Evolutionary conservation across 2,113 vertebrate genomes (phyloP), one percentile per base, ranked within the genome.

Genomic region (Loxodonta africana): DNA sequence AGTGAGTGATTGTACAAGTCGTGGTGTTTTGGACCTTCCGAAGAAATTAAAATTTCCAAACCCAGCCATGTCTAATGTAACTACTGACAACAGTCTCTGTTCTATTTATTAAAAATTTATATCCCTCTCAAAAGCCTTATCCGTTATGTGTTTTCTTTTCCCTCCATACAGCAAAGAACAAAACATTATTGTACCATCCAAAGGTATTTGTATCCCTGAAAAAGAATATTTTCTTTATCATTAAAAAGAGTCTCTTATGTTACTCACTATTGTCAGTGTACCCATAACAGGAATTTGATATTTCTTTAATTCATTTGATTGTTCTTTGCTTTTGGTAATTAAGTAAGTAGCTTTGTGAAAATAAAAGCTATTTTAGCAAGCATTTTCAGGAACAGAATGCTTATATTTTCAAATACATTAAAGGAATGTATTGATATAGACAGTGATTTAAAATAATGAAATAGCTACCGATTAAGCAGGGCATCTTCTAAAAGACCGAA

Each of bases 251-350:
- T 7, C 53, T 95, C 82, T 88, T 53, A 92, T 23, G 10, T 81
- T 33, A 89, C 63, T 86, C 65, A 90, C 69, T 89, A 41, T 51
- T 92, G 80, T 95, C 37, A 85, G 30, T 71, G 44, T 84, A 20
- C 25, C 44, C 84, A 37, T 44, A 83, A 57, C 7, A 77, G 41
- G 12, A 69, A 80, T 9, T 83, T 93, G 65, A 12, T 82, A 94
- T 85, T 78, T 82, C 71, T 84, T 96, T 94, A 95, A 95, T 88
- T 96, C 10, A 28, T 77, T 94, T 88, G 8, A 92, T 82, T 96
- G 94, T 41, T 17, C 69, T 94, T 80, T 57, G 57, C 23, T 95
- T 93, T 88, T 83, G 17, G 4, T 96, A 90, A 90, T 63, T 20
- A 83, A 96, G 33, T 89, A 80, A 71, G 44, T 18, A 85, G 9